These are phyloP conservation scores for Oreochromis spilurus DNA, from an alignment of 2,113 vertebrate species.

Conservation along the genomic window DNA sequence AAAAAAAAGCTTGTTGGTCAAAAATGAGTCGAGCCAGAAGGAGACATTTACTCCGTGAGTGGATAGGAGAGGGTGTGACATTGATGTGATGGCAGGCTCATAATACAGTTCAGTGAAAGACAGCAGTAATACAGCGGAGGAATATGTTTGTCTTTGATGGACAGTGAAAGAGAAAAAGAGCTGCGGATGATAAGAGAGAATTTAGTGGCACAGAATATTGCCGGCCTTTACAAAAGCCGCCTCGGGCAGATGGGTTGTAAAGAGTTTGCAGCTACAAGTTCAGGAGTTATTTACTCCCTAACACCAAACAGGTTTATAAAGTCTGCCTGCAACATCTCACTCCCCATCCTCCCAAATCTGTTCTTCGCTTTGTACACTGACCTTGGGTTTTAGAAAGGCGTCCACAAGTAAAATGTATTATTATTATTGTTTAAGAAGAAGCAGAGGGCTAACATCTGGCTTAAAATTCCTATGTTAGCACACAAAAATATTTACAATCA, in stretches of 20 bases:
- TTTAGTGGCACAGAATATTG: slow-evolving; percentile 25
- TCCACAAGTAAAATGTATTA: background rate
- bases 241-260: slow-evolving; percentile 15
- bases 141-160: slow-evolving; percentile 32
- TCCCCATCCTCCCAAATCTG: background rate
- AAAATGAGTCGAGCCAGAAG: background rate
- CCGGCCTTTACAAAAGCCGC: background rate
- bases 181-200: background rate
- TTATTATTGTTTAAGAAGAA: background rate
- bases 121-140: slow-evolving; percentile 2
- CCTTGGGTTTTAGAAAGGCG: background rate
- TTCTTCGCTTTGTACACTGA: background rate
- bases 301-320: slow-evolving; percentile 3
- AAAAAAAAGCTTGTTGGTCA: background rate
- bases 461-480: background rate
- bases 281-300: slow-evolving; percentile 27
- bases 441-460: background rate
- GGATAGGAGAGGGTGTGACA: background rate
- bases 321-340: background rate
- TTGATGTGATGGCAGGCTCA: background rate
- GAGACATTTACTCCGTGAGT: background rate
- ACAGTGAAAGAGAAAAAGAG: slow-evolving; percentile 10
- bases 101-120: background rate
- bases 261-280: slow-evolving; percentile 14
- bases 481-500: background rate